A percentile compares a stretch with the other conserved stretches of the same genome.
These are phyloP conservation scores for Typhlomys cinereus DNA, from an alignment of 2,113 vertebrate species.

Conservation along the genomic window DNA sequence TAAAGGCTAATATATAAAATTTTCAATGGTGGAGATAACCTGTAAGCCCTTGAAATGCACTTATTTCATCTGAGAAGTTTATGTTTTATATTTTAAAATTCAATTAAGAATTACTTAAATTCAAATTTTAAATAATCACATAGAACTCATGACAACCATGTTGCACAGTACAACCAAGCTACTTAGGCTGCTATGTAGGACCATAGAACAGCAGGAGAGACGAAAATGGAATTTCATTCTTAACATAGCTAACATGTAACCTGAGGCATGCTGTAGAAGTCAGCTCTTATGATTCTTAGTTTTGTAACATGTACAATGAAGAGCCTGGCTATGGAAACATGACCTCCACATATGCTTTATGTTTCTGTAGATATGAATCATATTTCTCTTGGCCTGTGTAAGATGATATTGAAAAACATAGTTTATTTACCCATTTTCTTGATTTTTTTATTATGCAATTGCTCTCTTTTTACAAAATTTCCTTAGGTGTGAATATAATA, in stretches of 20 bases:
- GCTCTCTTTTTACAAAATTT: not conserved
- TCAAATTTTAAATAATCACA: not conserved
- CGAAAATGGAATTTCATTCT: not conserved
- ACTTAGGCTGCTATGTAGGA: not conserved
- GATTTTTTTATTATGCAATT: not conserved
- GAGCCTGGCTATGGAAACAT: not conserved
- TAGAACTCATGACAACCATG: not conserved
- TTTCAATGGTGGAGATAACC: not conserved
- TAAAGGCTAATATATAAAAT: not conserved
- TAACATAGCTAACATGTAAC: not conserved
- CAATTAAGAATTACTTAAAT: not conserved
- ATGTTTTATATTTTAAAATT: not conserved
- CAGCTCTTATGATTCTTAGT: not conserved
- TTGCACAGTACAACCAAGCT: not conserved
- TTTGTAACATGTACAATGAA: not conserved
- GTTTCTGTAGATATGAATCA: not conserved
- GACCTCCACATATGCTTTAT: not conserved
- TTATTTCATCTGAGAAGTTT: not conserved
- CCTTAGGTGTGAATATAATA: not conserved
- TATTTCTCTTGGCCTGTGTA: not conserved
- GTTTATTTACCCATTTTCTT: not conserved
- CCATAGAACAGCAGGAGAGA: not conserved
- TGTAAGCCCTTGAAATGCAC: not conserved
- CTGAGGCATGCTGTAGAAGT: not conserved
- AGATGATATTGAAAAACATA: not conserved